Base-by-base conservation (phyloP, 2,113 vertebrate species). In the Drymodes brunneopygia region DNA sequence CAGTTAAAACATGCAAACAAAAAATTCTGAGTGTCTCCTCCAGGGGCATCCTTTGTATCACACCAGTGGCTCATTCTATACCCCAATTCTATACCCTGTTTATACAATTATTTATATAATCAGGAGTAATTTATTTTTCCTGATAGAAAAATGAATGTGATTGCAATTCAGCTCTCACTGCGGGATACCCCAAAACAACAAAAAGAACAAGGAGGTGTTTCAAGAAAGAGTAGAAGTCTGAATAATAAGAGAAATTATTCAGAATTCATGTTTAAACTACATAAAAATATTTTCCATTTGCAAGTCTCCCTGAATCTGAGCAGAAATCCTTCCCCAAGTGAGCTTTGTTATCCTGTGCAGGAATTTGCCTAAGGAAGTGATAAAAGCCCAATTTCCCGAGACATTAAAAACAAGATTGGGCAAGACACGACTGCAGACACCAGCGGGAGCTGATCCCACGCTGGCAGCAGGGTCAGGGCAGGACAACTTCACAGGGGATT, bases 361-460 rank as follows among this genome's bases (percentile, higher is more conserved):
- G 78, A 91, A 92, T 90, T 79, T 65, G 94, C 92, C 88, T 40
- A 69, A 71, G 90, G 94, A 96, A 95, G 85, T 7, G 58, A 93
- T 82, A 88, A 96, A 95, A 28, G 29, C 85, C 71, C 86, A 77
- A 82, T 82, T 91, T 72, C 58, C 48, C 0, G 2, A 86, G 88
- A 38, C 81, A 75, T 42, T 77, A 33, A 60, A 73, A 75, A 15
- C 88, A 87, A 88, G 94, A 92, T 57, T 61, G 82, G 85, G 85
- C 90, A 95, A 92, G 90, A 90, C 53, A 2, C 0, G 28, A 20
- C 35, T 22, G 38, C 56, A 74, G 35, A 53, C n/a, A 44, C 27
- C 13, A 48, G 1, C 0, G 9, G 38, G 74, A 85, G 71, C 70
- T 38, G 21, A 28, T 31, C 81, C 90, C 81, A 71, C 2, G 5